phyloP scores from a whole-genome alignment of 1,140 invertebrate genomes.

The Ectropis grisescens region DNA sequence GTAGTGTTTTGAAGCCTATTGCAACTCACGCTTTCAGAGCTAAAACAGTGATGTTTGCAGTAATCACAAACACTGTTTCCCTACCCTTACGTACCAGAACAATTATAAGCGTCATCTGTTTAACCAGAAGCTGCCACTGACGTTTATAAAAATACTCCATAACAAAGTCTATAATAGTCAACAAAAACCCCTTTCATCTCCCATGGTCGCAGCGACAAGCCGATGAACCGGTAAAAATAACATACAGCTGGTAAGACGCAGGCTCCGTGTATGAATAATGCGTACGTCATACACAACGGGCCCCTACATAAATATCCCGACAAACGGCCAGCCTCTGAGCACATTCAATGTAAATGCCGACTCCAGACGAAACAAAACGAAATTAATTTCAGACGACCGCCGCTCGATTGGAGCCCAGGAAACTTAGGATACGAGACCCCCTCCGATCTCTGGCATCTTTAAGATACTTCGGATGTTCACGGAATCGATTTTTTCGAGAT shows the following conservation, averaged over 20 bases:
- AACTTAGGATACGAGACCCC: conserved; percentile 39
- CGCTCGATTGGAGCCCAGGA: conserved; percentile 49
- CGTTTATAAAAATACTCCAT: too few relatives aligned
- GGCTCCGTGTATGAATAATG: conserved; percentile 62
- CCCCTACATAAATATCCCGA: conserved; percentile 60
- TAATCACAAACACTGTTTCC: too few relatives aligned
- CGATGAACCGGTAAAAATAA: conserved; percentile 57
- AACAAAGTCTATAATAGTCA: too few relatives aligned
- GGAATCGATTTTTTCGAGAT: conserved; percentile 32
- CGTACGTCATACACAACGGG: conserved; percentile 51
- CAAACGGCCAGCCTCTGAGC: conserved; percentile 50
- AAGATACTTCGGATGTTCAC: conserved; percentile 34
- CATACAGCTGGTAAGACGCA: conserved; percentile 40
- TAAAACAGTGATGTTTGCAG: too few relatives aligned
- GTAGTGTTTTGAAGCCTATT: too few relatives aligned
- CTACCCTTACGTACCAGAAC: too few relatives aligned
- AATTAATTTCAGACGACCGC: conserved; percentile 63
- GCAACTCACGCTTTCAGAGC: too few relatives aligned
- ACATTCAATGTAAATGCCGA: conserved; percentile 67
- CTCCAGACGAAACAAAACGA: conserved; percentile 66
- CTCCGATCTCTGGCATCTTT: conserved; percentile 41
- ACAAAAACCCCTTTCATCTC: conserved; percentile 9
- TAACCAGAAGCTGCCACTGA: too few relatives aligned
- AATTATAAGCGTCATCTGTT: too few relatives aligned
- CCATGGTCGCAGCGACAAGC: conserved; percentile 29